Base-by-base conservation (phyloP, 2,113 vertebrate species). In the Felis chaus region DNA sequence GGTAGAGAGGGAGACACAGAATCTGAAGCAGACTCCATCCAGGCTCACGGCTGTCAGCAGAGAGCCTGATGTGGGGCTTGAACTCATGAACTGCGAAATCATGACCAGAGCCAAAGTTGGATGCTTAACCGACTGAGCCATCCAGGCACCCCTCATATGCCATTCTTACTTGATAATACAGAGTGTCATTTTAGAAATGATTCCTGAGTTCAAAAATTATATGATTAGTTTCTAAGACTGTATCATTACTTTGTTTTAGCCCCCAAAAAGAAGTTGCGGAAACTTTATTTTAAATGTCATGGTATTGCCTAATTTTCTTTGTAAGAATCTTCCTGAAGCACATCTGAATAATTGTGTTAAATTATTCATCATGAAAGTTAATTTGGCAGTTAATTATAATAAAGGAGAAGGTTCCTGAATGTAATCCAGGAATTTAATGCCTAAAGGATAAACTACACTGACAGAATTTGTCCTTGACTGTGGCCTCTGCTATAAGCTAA, bases 371-470 rank as follows among this genome's bases (percentile, higher is more conserved):
- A 91, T 57, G 10, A 55, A 97, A 96, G 57, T 95, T 98, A 96
- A 97, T 96, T 94, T 98, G 92, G 92, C 92, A 98, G 95, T 93
- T 94, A 97, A 97, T 97, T 98, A 94, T 92, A 96, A 97, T 87
- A 97, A 97, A 96, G 13, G 31, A 92, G 31, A 79, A 2, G 18
- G 13, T 33, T 95, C 85, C 76, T 87, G 18, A 81, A 87, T 23
- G 36, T 57, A 89, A 94, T 89, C 29, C n/a, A 93, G 31, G 65
- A 55, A 7, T 88, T 94, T 93, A 95, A 87, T 39, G 73, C 81
- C 83, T 97, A 94, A 93, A 57, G 61, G 33, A 97, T 84, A 95
- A 97, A 97, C 92, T 85, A 79, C 23, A 29, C 36, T 91, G 92
- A 94, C 39, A 95, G 57, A 89, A 86, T 95, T 91, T 96, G 90